Conservation (phyloP, 2,113 vertebrate species). For the Anseranas semipalmata region DNA sequence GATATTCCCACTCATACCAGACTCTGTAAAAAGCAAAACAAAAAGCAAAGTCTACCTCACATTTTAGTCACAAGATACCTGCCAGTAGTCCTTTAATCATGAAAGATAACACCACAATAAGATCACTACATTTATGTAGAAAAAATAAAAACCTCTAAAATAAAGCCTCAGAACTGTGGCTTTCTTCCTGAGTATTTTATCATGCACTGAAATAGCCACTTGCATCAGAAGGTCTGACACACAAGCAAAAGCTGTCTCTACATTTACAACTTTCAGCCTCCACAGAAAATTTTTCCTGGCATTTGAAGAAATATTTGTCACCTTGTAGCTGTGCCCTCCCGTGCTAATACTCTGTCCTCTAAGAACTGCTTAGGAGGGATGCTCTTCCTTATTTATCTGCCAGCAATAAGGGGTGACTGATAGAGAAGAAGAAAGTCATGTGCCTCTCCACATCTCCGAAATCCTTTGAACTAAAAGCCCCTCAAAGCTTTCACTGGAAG, state of each 20-base stretch:
- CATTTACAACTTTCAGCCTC: not conserved
- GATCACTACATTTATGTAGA: not conserved
- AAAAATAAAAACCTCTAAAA: not conserved
- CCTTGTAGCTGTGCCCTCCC: not conserved
- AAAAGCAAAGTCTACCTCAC: not conserved
- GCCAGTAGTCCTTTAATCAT: not conserved
- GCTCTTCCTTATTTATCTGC: not conserved
- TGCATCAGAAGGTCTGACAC: not conserved
- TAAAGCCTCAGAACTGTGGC: not conserved
- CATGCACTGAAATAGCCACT: not conserved
- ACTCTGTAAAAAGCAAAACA: not conserved
- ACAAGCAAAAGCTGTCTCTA: not conserved
- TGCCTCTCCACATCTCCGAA: not conserved
- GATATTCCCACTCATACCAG: not conserved
- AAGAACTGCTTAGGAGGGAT: not conserved
- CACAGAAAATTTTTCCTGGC: conserved; percentile 12
- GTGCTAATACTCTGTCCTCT: not conserved
- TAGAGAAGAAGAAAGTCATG: not conserved
- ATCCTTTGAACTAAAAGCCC: conserved; percentile 43
- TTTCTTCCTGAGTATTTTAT: not conserved
- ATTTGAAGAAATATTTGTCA: not conserved
- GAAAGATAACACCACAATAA: conserved; percentile 9
- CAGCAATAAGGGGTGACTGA: not conserved
- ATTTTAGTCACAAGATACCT: conserved; percentile 11
- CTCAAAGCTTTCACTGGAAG: conserved; percentile 16